These are phyloP conservation scores for Brachyhypopomus occidentalis DNA, from an alignment of 2,113 vertebrate species.

Conservation along the genomic window DNA sequence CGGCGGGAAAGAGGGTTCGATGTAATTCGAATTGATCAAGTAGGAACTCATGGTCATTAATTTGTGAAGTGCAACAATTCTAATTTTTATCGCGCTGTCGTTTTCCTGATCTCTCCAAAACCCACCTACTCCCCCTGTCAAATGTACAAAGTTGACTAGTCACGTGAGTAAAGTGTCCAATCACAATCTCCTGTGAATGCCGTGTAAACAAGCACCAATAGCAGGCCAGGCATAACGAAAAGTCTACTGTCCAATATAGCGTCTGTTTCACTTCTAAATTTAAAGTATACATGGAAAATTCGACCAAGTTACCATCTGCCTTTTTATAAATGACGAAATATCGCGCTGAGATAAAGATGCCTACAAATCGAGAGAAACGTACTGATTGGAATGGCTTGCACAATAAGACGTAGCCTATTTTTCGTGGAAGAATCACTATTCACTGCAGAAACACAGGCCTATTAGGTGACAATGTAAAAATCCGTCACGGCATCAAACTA, in stretches of 20 bases:
- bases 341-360: background rate
- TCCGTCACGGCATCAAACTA: no score
- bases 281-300: slow-evolving; percentile 69
- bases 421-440: no score
- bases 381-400: no score
- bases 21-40: slow-evolving; percentile 99
- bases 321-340: slow-evolving; percentile 31
- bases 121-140: slow-evolving; percentile 91
- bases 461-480: no score
- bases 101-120: slow-evolving; percentile 95
- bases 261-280: slow-evolving; percentile 74
- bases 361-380: no score
- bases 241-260: slow-evolving; percentile 67
- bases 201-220: slow-evolving; percentile 82
- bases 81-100: slow-evolving; percentile 99
- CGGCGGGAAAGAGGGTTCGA: slow-evolving; percentile 96
- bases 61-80: slow-evolving; percentile 99
- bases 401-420: no score
- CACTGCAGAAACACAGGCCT: no score
- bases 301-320: slow-evolving; percentile 67
- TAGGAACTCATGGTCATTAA: slow-evolving; percentile 99
- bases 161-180: slow-evolving; percentile 78
- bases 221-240: slow-evolving; percentile 74
- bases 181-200: slow-evolving; percentile 76
- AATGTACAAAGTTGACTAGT: slow-evolving; percentile 86